These are phyloP conservation scores for Ichneumoninae sp. DNA, from an alignment of 2,888 invertebrate species.

Conservation along the genomic window DNA sequence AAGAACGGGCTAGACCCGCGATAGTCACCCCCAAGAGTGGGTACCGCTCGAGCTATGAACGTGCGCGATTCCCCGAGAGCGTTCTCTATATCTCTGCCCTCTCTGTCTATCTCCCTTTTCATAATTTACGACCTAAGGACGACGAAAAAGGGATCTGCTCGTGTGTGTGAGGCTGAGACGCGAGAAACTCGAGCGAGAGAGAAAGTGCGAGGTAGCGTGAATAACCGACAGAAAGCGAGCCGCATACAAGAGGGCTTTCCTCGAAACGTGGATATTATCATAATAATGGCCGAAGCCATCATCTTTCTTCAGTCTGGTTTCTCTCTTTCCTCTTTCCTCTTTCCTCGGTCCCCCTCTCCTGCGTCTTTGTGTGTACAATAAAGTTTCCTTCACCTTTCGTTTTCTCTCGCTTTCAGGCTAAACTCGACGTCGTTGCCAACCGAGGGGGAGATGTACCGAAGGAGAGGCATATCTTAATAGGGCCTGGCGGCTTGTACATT, in stretches of 20 bases:
- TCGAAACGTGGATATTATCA: constrained; percentile 78
- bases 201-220: constrained; percentile 36
- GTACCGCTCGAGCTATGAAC: not conserved
- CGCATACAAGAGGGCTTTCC: constrained; percentile 72
- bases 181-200: constrained; percentile 32
- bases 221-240: constrained; percentile 67
- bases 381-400: constrained; percentile 48
- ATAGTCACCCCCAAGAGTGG: not conserved
- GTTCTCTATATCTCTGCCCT: not conserved
- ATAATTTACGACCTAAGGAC: not conserved
- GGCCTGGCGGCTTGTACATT: constrained; percentile 76
- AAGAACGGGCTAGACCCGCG: not conserved
- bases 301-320: constrained; percentile 74
- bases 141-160: constrained; percentile 3
- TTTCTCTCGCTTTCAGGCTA: constrained; percentile 58
- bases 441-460: constrained; percentile 35
- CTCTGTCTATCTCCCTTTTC: not conserved
- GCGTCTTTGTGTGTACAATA: constrained; percentile 13
- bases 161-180: not conserved
- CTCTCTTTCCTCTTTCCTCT: constrained; percentile 64
- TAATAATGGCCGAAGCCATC: constrained; percentile 79
- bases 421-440: constrained; percentile 21
- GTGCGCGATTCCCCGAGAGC: constrained; percentile 6
- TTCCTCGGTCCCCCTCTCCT: constrained; percentile 18
- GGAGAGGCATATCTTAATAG: constrained; percentile 73